Evolutionary conservation across 2,113 vertebrate species (phyloP).

Genomic region (Junco hyemalis): DNA sequence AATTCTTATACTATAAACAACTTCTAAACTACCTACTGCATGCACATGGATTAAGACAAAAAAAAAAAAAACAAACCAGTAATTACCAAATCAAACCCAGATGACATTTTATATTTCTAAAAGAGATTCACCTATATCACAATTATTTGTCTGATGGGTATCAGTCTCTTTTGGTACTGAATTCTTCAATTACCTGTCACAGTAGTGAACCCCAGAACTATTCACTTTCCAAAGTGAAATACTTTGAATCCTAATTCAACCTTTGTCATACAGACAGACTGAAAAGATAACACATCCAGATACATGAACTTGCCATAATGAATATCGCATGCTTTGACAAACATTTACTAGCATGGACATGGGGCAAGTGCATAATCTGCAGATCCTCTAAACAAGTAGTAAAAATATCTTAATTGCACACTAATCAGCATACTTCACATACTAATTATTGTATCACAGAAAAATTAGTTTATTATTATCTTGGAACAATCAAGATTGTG

Average conservation of each 20-base stretch:
- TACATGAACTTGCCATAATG: background rate
- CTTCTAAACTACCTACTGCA: background rate
- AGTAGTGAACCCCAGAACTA: background rate
- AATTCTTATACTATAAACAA: background rate
- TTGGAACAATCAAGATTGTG: background rate
- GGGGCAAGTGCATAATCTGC: background rate
- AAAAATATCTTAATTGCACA: background rate
- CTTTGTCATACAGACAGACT: background rate
- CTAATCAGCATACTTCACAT: background rate
- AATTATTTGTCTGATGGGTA: background rate
- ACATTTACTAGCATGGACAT: background rate
- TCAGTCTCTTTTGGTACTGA: background rate
- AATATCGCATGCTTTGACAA: background rate
- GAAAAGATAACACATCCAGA: background rate
- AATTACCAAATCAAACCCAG: background rate
- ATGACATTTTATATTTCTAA: background rate
- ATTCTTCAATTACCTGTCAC: background rate
- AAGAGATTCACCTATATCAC: background rate
- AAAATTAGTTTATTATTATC: background rate
- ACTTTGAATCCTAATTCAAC: background rate
- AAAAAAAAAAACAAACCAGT: background rate
- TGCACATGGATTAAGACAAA: background rate
- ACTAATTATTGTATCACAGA: background rate
- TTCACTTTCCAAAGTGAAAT: background rate
- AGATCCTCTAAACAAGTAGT: background rate